Base-by-base conservation (phyloP, 1,140 invertebrate genomes). In the Eriocheir sinensis region DNA sequence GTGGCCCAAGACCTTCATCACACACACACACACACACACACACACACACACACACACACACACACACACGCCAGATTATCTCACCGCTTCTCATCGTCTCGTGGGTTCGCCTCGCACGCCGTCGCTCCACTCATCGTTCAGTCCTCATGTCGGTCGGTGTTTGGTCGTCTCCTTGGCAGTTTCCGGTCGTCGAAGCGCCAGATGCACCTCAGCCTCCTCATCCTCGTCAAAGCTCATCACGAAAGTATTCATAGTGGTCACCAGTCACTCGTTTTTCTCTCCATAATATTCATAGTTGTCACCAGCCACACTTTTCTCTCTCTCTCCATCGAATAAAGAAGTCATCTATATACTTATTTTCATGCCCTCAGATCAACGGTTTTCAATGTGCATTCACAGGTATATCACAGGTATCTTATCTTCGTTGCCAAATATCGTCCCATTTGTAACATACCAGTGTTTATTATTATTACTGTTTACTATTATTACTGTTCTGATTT, bases 11-110 rank as follows among this genome's bases (percentile, higher is more conserved):
- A 72, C 60, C 60, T 8, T 15, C 4, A 4, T 8, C 44, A 48
- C 21, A 9, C 48, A 48, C 15, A 48, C 44, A 48, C 44, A 48
- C 44, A 48, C 44, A 48, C 48, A 53, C 48, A 53, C 48, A 53
- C 48, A 53, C 48, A 53, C 48, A 53, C 48, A 53, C 48, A 53
- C 48, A 72, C 60, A 72, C 60, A 72, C 60, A 72, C 60, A 72
- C 60, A 72, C 60, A 72, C 60, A 72, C 60, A 53, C 60, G 6
- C 60, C 4, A 72, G n/a, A 72, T 72, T n/a, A 72, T 72, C 3
- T n/a, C 27, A 27, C 60, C n/a, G 17, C 60, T 72, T n/a, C 21
- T 72, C 60, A 72, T 72, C 60, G 21, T 72, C 21, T 72, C 60
- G 60, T 72, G 27, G 60, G 60, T 72, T 72, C 21, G n/a, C 60